These are phyloP conservation scores for Porites evermanni DNA, from an alignment of 92 coral and sea anemone genomes.

Conservation along the genomic window DNA sequence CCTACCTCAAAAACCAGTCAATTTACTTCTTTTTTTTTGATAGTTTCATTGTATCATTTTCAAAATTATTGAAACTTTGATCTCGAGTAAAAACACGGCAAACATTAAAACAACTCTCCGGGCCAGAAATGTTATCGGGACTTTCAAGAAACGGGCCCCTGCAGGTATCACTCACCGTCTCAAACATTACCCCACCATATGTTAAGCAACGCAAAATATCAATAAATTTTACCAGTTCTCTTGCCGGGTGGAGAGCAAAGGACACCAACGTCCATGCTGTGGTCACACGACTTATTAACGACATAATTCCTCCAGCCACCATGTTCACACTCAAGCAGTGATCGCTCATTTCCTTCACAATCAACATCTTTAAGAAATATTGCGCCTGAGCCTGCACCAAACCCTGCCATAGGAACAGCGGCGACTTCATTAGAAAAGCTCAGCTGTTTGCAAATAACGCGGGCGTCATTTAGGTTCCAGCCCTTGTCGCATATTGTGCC, in stretches of 20 bases:
- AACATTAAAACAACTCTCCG: too few species aligned
- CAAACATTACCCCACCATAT: too few species aligned
- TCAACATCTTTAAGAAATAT: slow-evolving; percentile 26
- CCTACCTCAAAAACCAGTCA: too few species aligned
- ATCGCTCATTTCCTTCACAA: slow-evolving; percentile 33
- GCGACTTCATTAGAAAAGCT: slow-evolving; percentile 31
- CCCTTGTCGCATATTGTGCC: slow-evolving; percentile 46
- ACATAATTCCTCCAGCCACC: slow-evolving; percentile 13
- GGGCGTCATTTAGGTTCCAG: slow-evolving; percentile 44
- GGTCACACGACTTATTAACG: slow-evolving; percentile 20
- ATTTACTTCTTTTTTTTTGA: too few species aligned
- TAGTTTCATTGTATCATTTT: too few species aligned
- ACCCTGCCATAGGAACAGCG: slow-evolving; percentile 54
- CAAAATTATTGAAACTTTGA: too few species aligned
- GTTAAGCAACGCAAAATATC: too few species aligned
- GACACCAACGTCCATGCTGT: slow-evolving; percentile 47
- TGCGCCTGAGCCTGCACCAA: slow-evolving; percentile 46
- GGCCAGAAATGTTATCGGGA: too few species aligned
- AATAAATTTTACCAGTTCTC: slow-evolving; percentile 1
- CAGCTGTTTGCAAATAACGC: slow-evolving; percentile 50
- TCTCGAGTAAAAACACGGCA: too few species aligned
- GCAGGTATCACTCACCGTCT: too few species aligned
- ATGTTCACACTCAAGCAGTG: slow-evolving; percentile 27
- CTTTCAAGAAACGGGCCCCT: too few species aligned
- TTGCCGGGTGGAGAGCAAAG: slow-evolving; percentile 27